Evolutionary conservation across 2,797 vertebrate genomes (phyloP).

Genomic region (Pangasius mekongensis): DNA sequence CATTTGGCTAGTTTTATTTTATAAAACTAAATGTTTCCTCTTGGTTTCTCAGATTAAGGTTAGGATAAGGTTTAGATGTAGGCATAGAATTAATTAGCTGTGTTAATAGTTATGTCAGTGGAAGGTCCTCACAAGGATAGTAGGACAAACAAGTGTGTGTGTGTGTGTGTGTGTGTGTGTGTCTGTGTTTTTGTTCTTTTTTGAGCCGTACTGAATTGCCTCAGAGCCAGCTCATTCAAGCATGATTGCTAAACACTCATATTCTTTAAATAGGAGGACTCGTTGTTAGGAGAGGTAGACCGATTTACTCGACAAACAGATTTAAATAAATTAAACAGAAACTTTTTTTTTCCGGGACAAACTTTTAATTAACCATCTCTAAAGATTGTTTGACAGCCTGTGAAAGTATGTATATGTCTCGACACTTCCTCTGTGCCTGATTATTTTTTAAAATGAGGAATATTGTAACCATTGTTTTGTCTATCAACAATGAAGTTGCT

Average conservation of each 20-base stretch:
- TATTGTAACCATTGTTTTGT: conserved; percentile 10
- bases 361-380: background rate
- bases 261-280: background rate
- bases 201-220: background rate
- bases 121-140: background rate
- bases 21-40: background rate
- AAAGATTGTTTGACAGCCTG: background rate
- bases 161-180: background rate
- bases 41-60: background rate
- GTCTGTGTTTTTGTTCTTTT: background rate
- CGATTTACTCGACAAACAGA: background rate
- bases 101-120: background rate
- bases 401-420: background rate
- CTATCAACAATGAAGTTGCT: conserved; percentile 9
- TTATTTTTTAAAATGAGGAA: conserved; percentile 14
- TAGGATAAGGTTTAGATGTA: background rate
- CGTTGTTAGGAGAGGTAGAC: background rate
- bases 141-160: background rate
- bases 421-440: conserved; percentile 5
- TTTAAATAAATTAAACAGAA: background rate
- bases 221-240: background rate
- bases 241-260: background rate
- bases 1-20: background rate
- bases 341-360: background rate
- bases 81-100: background rate